Evolutionary conservation across 2,113 vertebrate genomes (phyloP).

Genomic region (Arothron firmamentum): DNA sequence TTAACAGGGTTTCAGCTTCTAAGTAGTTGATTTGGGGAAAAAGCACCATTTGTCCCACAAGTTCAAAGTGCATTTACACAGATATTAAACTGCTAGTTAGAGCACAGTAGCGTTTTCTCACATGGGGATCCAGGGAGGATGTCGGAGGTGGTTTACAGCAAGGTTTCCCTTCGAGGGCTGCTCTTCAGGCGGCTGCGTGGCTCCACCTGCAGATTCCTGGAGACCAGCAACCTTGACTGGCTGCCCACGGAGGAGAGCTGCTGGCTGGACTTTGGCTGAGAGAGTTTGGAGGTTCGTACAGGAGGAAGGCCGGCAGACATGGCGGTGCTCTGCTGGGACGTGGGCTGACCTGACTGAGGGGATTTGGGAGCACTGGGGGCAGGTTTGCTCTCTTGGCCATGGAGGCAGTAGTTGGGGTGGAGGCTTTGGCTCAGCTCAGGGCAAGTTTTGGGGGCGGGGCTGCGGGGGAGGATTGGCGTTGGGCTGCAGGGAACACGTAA

Average conservation of each 20-base stretch:
- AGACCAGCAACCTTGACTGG: conserved; percentile 22
- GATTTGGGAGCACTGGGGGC: conserved; percentile 38
- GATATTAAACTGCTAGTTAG: conserved; percentile 10
- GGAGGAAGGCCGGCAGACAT: conserved; percentile 4
- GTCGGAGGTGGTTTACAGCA: conserved; percentile 56
- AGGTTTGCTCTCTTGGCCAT: conserved; percentile 46
- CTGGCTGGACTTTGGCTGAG: conserved; percentile 9
- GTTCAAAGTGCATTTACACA: conserved; percentile 11
- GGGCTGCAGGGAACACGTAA: conserved; percentile 59
- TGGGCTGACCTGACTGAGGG: conserved; percentile 32
- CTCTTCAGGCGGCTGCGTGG: conserved; percentile 30
- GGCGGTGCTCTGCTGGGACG: conserved; percentile 2
- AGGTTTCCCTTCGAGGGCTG: conserved; percentile 68
- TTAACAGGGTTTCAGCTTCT: conserved; percentile 26
- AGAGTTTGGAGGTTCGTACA: conserved; percentile 10
- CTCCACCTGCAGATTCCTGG: conserved; percentile 35
- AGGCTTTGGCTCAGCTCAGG: conserved; percentile 18
- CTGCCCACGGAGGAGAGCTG: conserved; percentile 7
- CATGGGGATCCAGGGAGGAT: conserved; percentile 44
- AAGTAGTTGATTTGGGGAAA: conserved; percentile 54
- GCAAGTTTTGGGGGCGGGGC: conserved; percentile 36
- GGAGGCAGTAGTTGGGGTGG: neutral
- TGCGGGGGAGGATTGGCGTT: conserved; percentile 40
- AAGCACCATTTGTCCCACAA: conserved; percentile 28
- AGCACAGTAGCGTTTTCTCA: conserved; percentile 60